These are phyloP conservation scores for Idaea dimidiata DNA, from an alignment of 2,888 invertebrate species.

Conservation along the genomic window DNA sequence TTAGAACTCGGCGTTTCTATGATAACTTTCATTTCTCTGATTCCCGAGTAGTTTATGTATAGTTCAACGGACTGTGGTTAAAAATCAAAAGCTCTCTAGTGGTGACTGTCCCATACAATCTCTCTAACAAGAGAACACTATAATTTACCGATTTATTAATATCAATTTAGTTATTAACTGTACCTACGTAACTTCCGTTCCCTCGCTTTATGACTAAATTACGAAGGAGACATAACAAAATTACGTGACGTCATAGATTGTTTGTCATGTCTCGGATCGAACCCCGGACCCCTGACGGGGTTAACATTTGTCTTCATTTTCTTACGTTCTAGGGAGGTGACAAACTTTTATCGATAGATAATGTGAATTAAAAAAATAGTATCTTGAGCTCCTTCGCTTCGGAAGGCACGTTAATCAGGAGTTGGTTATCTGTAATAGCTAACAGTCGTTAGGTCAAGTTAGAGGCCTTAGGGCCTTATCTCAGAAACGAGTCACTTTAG, in stretches of 20 bases:
- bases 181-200: constrained; percentile 40
- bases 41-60: too few species aligned
- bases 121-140: not conserved
- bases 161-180: constrained; percentile 10
- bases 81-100: not conserved
- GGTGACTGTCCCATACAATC: not conserved
- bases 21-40: too few species aligned
- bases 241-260: constrained; percentile 78
- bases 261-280: constrained; percentile 77
- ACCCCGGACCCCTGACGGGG: constrained; percentile 57
- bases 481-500: too few species aligned
- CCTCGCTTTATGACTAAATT: constrained; percentile 62
- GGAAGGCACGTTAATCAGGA: too few species aligned
- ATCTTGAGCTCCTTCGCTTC: too few species aligned
- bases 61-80: too few species aligned
- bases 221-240: constrained; percentile 62
- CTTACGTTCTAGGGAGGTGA: constrained; percentile 41
- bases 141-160: constrained; percentile 2
- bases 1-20: too few species aligned
- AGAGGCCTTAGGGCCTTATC: too few species aligned
- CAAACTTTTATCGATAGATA: constrained; percentile 13
- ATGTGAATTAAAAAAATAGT: too few species aligned
- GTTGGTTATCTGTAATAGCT: too few species aligned
- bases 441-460: too few species aligned
- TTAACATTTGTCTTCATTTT: constrained; percentile 78